Evolutionary conservation across 2,113 vertebrate species (phyloP), one percentile per base, ranked within the genome.

Genomic region (Oncorhynchus masou): DNA sequence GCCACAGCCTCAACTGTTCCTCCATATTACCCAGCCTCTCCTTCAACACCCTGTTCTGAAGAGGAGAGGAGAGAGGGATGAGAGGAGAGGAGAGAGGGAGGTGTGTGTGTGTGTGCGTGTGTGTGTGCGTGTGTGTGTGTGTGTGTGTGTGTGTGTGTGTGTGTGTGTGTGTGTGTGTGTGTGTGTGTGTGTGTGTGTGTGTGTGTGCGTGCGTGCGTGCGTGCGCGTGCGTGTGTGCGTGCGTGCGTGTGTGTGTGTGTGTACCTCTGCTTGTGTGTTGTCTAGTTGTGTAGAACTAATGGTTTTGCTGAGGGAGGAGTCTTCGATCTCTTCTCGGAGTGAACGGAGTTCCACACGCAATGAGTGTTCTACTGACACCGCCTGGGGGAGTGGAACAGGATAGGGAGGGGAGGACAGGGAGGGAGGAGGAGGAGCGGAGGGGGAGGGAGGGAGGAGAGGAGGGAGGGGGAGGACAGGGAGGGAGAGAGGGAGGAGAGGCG

Each of bases 321-420:
- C 93, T 1, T 94, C 94, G 87, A 92, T 91, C 75, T 94, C 94
- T 29, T 94, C 94, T 79, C 84, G 89, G 25, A 94, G 78, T 64
- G 87, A 76, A 5, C 93, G 90, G 3, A 94, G 89, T 86, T 94
- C 94, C 3, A 86, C 91, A 69, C 92, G 92, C 68, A 94, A 75
- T 49, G 87, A 79, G 78, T 94, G 94, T 69, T 94, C 93, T 79
- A 91, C 69, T 3, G 92, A 87, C 12, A 94, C 92, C 5, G 94
- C 92, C 94, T 94, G 71, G 25, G 76, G n/a, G n/a, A 34, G 68
- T 20, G 27, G 51, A n/a, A 13, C 11, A 27, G 49, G 22, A 83
- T 34, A 73, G 13, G 2, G 45, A n/a, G 68, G 68, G 25, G 3
- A 3, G 3, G 29, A 4, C 0, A 29, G 29, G 29, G 29, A 29